A percentile compares a stretch with the other conserved stretches of the same genome.
Conservation (phyloP, 2,113 vertebrate species). For the Limnothrissa miodon region DNA sequence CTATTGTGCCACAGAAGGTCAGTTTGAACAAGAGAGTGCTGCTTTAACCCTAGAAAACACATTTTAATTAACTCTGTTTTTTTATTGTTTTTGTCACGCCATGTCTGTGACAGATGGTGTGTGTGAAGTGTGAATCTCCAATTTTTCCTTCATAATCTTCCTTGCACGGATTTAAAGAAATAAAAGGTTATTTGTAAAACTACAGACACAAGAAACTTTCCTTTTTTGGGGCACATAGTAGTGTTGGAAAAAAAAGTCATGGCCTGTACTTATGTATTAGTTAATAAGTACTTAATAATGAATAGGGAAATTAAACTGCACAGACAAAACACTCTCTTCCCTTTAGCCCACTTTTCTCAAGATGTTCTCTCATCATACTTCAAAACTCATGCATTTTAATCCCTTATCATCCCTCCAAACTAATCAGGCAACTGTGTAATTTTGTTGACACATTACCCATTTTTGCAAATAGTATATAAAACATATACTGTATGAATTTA, state of each 20-base stretch:
- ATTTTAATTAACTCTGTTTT: neutral
- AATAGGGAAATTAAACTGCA: neutral
- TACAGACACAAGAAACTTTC: neutral
- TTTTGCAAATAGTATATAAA: neutral
- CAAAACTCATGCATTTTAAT: neutral
- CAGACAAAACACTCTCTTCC: neutral
- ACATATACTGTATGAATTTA: no score
- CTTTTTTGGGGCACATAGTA: neutral
- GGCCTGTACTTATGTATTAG: neutral
- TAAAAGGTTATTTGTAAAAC: neutral
- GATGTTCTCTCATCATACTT: neutral
- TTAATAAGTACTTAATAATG: neutral
- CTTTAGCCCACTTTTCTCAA: neutral
- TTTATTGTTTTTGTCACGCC: neutral
- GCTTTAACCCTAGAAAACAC: neutral
- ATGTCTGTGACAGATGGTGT: neutral
- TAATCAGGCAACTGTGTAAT: neutral
- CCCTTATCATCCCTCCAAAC: neutral
- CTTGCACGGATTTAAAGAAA: neutral
- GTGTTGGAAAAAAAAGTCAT: neutral
- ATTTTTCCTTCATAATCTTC: neutral
- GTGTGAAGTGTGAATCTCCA: neutral
- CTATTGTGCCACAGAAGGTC: neutral
- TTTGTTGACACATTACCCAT: neutral
- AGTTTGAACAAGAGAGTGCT: neutral